Percentiles rank a stretch among this genome's conserved stretches.
phyloP scores from a whole-genome alignment of 2,888 invertebrate species.

The Trimorus sp. region DNA sequence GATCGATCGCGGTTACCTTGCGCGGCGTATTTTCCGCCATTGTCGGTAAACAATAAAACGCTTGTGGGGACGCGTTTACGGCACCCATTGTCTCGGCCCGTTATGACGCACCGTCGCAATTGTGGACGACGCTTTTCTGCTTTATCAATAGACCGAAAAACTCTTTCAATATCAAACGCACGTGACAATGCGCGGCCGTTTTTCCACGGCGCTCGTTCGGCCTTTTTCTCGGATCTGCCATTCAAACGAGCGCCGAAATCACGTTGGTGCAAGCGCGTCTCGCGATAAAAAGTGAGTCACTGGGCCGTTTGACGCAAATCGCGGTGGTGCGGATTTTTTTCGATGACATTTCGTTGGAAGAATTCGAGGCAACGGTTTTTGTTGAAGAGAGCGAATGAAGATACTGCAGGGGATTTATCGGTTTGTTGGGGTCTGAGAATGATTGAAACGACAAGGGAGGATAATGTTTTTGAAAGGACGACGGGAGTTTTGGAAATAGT shows the following conservation, averaged over 20 bases:
- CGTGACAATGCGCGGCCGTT: conserved; percentile 50
- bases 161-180: conserved; percentile 56
- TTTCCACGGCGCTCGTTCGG: conserved; percentile 37
- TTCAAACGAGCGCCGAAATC: conserved; percentile 37
- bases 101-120: conserved; percentile 72
- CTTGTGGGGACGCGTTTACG: conserved; percentile 77
- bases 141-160: conserved; percentile 58
- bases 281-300: conserved; percentile 53
- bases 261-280: conserved; percentile 13
- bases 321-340: not conserved
- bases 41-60: conserved; percentile 78
- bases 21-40: conserved; percentile 72
- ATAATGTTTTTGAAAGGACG: too few relatives aligned
- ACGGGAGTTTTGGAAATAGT: too few relatives aligned
- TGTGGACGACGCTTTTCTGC: conserved; percentile 72
- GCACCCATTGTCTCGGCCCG: conserved; percentile 74
- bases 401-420: too few relatives aligned
- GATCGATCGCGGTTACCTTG: conserved; percentile 62
- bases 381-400: too few relatives aligned
- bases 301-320: conserved; percentile 29
- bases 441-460: too few relatives aligned
- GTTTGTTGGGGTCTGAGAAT: too few relatives aligned
- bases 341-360: too few relatives aligned
- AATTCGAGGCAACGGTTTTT: too few relatives aligned
- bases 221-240: conserved; percentile 19